Conservation (phyloP, 2,888 invertebrate species). For the Lochmaea capreae region DNA sequence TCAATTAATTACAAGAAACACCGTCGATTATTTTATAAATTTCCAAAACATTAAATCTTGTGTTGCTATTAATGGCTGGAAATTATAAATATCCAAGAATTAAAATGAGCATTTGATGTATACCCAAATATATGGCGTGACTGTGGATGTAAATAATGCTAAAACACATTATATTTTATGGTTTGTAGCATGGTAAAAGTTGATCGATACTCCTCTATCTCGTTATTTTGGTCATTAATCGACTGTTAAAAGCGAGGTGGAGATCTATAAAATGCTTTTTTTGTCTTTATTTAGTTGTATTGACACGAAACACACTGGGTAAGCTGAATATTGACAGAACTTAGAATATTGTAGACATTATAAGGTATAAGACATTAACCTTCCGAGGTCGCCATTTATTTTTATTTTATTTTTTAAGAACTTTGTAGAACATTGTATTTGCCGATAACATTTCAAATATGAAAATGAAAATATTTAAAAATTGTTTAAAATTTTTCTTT, state of each 20-base stretch:
- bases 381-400: not conserved
- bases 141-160: conserved; percentile 27
- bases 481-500: too few relatives aligned
- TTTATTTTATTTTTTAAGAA: too few relatives aligned
- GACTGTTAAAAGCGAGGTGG: conserved; percentile 27
- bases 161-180: conserved; percentile 34
- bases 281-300: conserved; percentile 16
- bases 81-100: not conserved
- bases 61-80: too few relatives aligned
- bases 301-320: not conserved
- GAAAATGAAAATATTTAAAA: too few relatives aligned
- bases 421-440: too few relatives aligned
- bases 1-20: too few relatives aligned
- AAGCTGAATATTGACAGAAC: not conserved
- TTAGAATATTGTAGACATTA: not conserved
- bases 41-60: too few relatives aligned
- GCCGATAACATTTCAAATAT: too few relatives aligned
- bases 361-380: not conserved
- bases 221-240: conserved; percentile 34
- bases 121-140: conserved; percentile 24
- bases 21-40: too few relatives aligned
- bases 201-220: conserved; percentile 32
- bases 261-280: conserved; percentile 21
- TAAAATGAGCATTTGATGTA: conserved; percentile 26
- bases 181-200: conserved; percentile 29